Evolutionary conservation across 2,888 invertebrate genomes (phyloP), one percentile per base, ranked within the genome.

Genomic region (Sussaba pulchella): DNA sequence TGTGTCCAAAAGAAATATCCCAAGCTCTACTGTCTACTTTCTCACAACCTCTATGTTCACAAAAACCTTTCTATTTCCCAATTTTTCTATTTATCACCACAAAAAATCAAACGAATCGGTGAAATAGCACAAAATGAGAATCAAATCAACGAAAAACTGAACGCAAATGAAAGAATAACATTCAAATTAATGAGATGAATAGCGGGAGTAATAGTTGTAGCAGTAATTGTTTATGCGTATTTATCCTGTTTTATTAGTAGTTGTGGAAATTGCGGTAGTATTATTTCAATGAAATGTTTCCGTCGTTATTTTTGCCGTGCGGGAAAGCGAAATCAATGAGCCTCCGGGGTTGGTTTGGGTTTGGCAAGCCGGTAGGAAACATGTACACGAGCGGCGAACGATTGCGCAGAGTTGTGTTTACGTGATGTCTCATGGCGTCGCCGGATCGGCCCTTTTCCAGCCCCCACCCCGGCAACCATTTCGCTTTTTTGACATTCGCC

Each of bases 321-420:
- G 17, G n/a, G 57, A 76, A 67, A n/a, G 9, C 43, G 67, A 81
- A 81, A 81, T 81, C 80, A 76, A 81, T 81, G 76, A 76, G 57
- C 36, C 72, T 52, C 31, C 26, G 70, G 63, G 61, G 50, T 24
- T 57, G 19, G 57, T 26, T 81, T 69, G 41, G 45, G 67, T 61
- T n/a, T 57, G 41, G 17, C 43, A 64, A 70, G 64, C 72, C 61
- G 61, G 66, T 45, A 63, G 61, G 45, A 14, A 63, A 69, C 45
- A 50, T 45, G 43, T 76, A 54, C 47, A 17, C 70, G 76, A 63
- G 76, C 63, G 61, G 69, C 67, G 63, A 80, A 72, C 59, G 80
- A 71, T 14, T 80, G 80, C 80, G 80, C 80, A 80, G 80, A 67
- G 54, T 59, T 76, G 67, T 76, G 72, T 81, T 81, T 81, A 81